Evolutionary conservation across 2,888 invertebrate genomes (phyloP), one percentile per base, ranked within the genome.

Genomic region (Meliscaeva auricollis): DNA sequence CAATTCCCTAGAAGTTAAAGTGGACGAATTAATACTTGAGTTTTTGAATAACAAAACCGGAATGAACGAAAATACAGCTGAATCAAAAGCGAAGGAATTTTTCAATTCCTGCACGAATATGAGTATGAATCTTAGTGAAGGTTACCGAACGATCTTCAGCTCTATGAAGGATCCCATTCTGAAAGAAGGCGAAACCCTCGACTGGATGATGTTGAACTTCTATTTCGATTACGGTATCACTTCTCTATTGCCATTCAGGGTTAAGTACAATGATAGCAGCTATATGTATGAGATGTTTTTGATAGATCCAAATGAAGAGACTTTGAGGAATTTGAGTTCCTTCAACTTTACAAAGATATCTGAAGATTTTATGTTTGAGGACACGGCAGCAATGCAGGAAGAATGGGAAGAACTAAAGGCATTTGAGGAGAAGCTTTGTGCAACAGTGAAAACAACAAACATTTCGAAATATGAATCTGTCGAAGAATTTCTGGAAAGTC

Each of bases 141-240:
- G 88, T 1, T 90, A 90, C 52, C 83, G 72, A 5, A 58, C 73
- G 0, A 8, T 89, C 0, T 48, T 83, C 74, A 73, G 64, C 2
- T 62, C 87, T 2, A 80, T 87, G 13, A 89, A 88, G 85, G 75
- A 62, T 2, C 73, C 78, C 0, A 64, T 38, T 17, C 20, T 84
- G n/a, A 68, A 72, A 41, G 79, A 83, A 9, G 75, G 89, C 32
- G 84, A 81, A 0, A 88, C 85, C 0, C 54, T 75, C 9, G 90
- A 91, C 66, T 91, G 91, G 91, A 87, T 90, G 3, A 78, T 87
- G 3, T 72, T 90, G 0, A 91, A 91, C 20, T 91, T 91, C 20
- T 88, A 90, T 88, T 90, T 90, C 1, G 75, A 69, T 7, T 90
- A 89, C 32, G 90, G 89, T 3, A 30, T 89, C 11, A 89, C 87